These are phyloP conservation scores for Brenthis daphne DNA, from an alignment of 2,888 invertebrate species.

Conservation along the genomic window DNA sequence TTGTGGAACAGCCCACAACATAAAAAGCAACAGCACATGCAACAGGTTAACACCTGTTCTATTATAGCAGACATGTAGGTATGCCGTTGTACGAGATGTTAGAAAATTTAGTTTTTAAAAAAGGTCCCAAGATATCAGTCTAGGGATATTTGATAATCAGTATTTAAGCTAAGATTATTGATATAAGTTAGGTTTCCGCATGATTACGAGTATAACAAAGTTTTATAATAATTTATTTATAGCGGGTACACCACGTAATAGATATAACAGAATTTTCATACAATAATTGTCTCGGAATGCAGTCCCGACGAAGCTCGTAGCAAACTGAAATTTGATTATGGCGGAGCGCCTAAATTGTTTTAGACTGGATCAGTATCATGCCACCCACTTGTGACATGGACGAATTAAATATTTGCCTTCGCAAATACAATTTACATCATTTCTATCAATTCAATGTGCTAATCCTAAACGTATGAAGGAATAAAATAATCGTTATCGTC, in stretches of 20 bases:
- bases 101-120: no score
- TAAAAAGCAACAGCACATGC: no score
- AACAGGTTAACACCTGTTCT: no score
- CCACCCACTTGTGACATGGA: constrained; percentile 17
- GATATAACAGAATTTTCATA: constrained; percentile 62
- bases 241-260: constrained; percentile 42
- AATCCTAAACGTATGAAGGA: background rate
- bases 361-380: constrained; percentile 58
- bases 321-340: constrained; percentile 63
- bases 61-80: no score
- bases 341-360: constrained; percentile 72
- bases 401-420: constrained; percentile 10
- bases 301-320: constrained; percentile 53
- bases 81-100: no score
- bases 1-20: no score
- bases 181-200: no score
- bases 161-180: no score
- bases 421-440: background rate
- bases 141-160: no score
- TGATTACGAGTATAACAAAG: no score
- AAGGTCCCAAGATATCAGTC: no score
- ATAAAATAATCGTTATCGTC: no score
- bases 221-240: background rate
- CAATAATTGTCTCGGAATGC: constrained; percentile 68
- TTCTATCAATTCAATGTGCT: background rate